Base-by-base conservation (phyloP, 2,888 invertebrate genomes). In the Ochropleura leucogaster region DNA sequence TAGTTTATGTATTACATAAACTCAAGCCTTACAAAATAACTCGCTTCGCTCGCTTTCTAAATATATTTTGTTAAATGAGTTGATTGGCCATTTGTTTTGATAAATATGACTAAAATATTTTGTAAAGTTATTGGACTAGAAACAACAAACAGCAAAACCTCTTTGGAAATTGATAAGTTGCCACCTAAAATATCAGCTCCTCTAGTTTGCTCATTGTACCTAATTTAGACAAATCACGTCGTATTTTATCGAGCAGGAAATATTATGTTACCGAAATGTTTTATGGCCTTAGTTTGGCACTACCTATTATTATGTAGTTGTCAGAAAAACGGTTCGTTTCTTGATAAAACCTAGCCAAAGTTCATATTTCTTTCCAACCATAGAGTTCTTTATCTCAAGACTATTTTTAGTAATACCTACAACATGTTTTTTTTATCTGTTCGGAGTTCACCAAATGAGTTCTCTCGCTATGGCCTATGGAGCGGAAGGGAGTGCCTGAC, bases 151-250 rank as follows among this genome's bases (percentile, higher is more conserved):
- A 57, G 46, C 10, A n/a, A 16, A 71, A 71, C 30, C 12, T 47
- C 20, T 51, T 20, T 42, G 8, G 6, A 18, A 30, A 30, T 44
- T 42, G 14, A n/a, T 55, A 47, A 51, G n/a, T 53, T 16, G 9
- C 46, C 72, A 57, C 20, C 49, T 59, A 44, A n/a, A 18, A 49
- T 16, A 18, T 59, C 7, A 44, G 14, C 20, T 57, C 9, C n/a
- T 49, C 7, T 49, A 30, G 49, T 68, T 20, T 4, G 20, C n/a
- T 59, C 8, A 14, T 16, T 68, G 40, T n/a, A 42, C 68, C 30
- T 67, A 68, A 74, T 77, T 49, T 49, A 40, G 68, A 68, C 14
- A 49, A 77, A 74, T 68, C 16, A 49, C 14, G 44, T 77, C 49
- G 30, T 49, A 10, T 18, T 20, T 46, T 46, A 16, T 77, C 18